Evolutionary conservation across 2,888 invertebrate genomes (phyloP).

Genomic region (Diachrysia chrysitis): DNA sequence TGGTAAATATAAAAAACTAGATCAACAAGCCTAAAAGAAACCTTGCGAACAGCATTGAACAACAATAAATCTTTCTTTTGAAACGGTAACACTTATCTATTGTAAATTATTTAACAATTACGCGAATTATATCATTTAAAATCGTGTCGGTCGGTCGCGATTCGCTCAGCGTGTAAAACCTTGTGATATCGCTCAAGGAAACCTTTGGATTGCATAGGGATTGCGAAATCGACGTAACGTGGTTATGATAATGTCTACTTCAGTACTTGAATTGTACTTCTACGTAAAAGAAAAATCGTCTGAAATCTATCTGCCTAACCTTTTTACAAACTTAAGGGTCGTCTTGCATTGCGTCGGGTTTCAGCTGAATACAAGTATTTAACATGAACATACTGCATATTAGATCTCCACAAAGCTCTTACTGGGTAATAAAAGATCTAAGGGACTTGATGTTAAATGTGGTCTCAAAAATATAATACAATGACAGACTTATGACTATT

Average conservation of each 20-base stretch:
- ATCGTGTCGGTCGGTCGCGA: constrained; percentile 52
- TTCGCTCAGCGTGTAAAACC: constrained; percentile 45
- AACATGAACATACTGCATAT: too few species aligned
- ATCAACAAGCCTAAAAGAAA: neutral
- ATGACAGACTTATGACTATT: too few species aligned
- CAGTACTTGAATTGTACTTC: neutral
- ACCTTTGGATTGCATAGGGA: neutral
- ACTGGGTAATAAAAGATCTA: too few species aligned
- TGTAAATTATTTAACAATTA: constrained; percentile 33
- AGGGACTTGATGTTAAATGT: too few species aligned
- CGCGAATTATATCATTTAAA: constrained; percentile 43
- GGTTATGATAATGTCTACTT: neutral
- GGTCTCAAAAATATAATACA: too few species aligned
- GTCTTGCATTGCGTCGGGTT: too few species aligned
- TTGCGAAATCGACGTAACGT: neutral
- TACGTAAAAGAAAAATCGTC: neutral
- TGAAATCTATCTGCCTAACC: too few species aligned
- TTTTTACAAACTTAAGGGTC: too few species aligned
- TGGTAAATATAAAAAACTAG: neutral
- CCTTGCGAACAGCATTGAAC: constrained; percentile 25
- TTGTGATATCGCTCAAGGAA: constrained; percentile 62
- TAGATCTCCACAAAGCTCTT: too few species aligned
- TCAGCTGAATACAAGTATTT: too few species aligned
- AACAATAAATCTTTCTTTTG: constrained; percentile 9
- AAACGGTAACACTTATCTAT: neutral